These are phyloP conservation scores for Hipparchia sbordonii DNA, from an alignment of 2,888 invertebrate species.

Conservation along the genomic window DNA sequence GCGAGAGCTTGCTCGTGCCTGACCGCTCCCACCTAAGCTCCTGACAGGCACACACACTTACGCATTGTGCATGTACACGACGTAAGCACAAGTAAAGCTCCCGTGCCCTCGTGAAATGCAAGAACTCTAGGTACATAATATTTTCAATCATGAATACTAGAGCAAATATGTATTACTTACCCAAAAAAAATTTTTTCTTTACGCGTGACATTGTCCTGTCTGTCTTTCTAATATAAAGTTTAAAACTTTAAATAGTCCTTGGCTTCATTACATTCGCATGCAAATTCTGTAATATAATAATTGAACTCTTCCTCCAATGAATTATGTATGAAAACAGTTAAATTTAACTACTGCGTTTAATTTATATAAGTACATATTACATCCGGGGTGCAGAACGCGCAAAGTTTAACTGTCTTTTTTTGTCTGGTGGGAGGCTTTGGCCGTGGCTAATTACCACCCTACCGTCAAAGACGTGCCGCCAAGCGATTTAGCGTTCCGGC, in stretches of 20 bases:
- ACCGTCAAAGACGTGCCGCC: no score
- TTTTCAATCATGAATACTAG: no score
- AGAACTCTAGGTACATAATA: not conserved
- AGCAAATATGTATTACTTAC: not conserved
- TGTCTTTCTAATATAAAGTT: not conserved
- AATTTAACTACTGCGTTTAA: conserved; percentile 9
- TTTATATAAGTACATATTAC: conserved; percentile 6
- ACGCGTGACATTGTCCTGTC: not conserved
- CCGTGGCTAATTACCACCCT: no score
- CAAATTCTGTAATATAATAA: conserved; percentile 25
- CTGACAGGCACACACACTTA: no score
- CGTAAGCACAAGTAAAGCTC: no score
- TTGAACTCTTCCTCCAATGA: conserved; percentile 13
- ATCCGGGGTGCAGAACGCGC: not conserved
- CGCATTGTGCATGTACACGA: no score
- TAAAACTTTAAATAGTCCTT: no score
- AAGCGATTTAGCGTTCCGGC: no score
- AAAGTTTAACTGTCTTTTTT: not conserved
- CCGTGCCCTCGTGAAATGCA: no score
- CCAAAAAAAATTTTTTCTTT: not conserved
- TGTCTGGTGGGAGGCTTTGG: no score
- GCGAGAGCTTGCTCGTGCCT: no score
- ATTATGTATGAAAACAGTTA: conserved; percentile 15
- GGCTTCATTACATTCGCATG: conserved; percentile 18
- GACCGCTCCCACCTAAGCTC: no score